These are phyloP conservation scores for Stegophylla sp. DNA, from an alignment of 2,888 invertebrate species.

Conservation along the genomic window DNA sequence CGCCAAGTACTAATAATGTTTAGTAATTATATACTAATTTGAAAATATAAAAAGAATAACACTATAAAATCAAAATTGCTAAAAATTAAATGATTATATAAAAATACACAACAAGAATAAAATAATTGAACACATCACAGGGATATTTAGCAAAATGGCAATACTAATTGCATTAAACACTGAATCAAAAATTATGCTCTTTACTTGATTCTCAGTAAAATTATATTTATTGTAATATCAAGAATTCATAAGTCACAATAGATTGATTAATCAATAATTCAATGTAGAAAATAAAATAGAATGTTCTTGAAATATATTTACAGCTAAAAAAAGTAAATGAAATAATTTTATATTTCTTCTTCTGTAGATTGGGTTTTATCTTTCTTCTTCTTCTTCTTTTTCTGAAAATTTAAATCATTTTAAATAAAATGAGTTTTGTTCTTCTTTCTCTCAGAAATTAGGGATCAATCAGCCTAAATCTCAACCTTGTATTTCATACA, in stretches of 20 bases:
- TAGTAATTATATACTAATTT: no score
- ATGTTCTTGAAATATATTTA: neutral
- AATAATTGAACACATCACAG: neutral
- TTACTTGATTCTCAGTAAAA: neutral
- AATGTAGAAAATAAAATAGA: neutral
- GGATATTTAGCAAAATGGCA: neutral
- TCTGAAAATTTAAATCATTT: neutral
- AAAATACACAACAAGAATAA: neutral
- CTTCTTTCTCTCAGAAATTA: no score
- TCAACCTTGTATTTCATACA: no score
- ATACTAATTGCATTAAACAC: neutral
- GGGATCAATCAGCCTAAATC: no score
- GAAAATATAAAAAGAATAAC: no score
- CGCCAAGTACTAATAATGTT: no score
- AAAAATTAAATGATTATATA: no score
- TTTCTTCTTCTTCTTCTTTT: slow-evolving; percentile 36
- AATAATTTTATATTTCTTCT: neutral
- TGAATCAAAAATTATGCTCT: neutral
- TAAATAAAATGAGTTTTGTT: no score
- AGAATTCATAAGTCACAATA: no score
- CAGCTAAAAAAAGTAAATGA: neutral
- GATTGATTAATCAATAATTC: neutral
- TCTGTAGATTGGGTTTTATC: neutral
- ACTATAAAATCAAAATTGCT: no score
- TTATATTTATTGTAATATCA: neutral